A percentile compares a stretch with the other conserved stretches of the same genome.
Evolutionary conservation across 2,113 vertebrate genomes (phyloP).

Genomic region (Halcyon senegalensis): DNA sequence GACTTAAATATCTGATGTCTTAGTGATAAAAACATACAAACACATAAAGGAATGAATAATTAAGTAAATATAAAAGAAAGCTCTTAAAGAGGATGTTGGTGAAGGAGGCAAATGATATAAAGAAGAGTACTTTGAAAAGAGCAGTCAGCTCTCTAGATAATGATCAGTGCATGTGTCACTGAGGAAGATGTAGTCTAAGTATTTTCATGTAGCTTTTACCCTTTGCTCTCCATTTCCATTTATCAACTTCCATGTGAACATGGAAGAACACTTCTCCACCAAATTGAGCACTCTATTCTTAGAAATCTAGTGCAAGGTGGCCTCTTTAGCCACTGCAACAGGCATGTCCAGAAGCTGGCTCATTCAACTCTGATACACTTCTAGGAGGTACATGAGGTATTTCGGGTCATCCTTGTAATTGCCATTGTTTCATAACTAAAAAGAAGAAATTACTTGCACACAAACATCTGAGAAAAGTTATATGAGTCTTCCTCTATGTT

Average conservation of each 20-base stretch:
- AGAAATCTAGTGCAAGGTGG: neutral
- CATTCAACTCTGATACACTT: neutral
- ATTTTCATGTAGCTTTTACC: neutral
- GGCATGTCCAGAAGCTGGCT: neutral
- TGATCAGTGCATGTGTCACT: neutral
- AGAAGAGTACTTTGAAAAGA: neutral
- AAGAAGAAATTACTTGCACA: neutral
- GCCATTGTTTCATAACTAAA: neutral
- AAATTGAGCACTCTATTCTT: neutral
- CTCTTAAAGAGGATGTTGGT: neutral
- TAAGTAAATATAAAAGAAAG: neutral
- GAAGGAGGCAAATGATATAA: neutral
- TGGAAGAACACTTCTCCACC: neutral
- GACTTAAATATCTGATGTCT: neutral
- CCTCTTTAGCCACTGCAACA: neutral
- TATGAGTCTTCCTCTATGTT: neutral
- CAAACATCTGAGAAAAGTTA: neutral
- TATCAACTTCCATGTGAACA: neutral
- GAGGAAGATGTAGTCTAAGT: neutral
- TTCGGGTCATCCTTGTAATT: neutral
- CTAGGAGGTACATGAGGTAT: neutral
- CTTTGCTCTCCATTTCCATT: neutral
- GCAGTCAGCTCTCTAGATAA: neutral
- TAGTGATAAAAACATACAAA: neutral
- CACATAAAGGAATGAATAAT: neutral